These are phyloP conservation scores for Syrmaticus mikado DNA, from an alignment of 2,113 vertebrate genomes.

Conservation along the genomic window DNA sequence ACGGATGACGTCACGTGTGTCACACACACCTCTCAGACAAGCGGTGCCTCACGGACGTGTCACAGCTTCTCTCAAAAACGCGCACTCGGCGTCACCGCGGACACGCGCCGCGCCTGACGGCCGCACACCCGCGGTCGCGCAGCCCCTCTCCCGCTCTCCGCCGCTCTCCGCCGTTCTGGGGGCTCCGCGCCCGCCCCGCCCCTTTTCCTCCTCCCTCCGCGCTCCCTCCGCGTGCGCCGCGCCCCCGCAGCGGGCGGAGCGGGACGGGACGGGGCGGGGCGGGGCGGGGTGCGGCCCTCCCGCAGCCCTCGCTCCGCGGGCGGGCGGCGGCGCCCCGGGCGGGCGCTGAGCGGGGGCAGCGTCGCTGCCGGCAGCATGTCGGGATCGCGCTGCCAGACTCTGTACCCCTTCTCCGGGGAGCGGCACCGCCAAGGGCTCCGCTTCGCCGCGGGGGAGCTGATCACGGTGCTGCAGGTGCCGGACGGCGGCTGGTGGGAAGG, in stretches of 20 bases:
- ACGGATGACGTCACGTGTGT: no score
- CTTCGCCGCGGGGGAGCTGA: conserved; percentile 91
- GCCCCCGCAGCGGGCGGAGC: not conserved
- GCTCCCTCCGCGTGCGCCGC: not conserved
- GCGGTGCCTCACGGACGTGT: no score
- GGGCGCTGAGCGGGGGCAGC: not conserved
- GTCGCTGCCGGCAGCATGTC: conserved; percentile 74
- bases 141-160: no score
- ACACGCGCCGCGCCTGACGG: no score
- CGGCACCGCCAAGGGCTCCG: conserved; percentile 90
- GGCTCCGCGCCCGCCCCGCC: no score
- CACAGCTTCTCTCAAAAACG: no score
- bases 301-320: conserved; percentile 12
- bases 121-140: no score
- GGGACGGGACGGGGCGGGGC: conserved; percentile 27
- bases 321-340: not conserved
- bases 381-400: conserved; percentile 83
- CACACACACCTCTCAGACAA: not conserved
- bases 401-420: conserved; percentile 92
- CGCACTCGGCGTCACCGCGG: no score
- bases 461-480: conserved; percentile 87
- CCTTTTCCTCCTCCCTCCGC: no score
- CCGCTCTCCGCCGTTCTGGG: not conserved
- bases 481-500: conserved; percentile 98
- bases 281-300: conserved; percentile 34